phyloP scores from a whole-genome alignment of 2,797 vertebrate species.

The Mionectes olivaceus region DNA sequence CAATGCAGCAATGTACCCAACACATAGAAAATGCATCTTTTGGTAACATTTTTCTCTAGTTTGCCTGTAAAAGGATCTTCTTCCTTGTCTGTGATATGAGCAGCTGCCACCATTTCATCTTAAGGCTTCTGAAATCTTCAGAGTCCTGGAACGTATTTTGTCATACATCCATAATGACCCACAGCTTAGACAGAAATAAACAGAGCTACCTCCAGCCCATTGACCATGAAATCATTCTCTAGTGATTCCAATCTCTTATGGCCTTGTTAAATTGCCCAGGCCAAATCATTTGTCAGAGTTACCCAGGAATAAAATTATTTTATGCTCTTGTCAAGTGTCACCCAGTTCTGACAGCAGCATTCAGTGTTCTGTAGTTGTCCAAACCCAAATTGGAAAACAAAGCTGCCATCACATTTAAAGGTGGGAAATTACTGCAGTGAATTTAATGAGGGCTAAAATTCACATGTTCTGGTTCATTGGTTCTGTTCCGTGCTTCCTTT shows the following conservation, averaged over 20 bases:
- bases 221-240: constrained; percentile 46
- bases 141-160: constrained; percentile 31
- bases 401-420: not conserved
- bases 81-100: constrained; percentile 2
- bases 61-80: not conserved
- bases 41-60: not conserved
- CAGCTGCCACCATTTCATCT: constrained; percentile 15
- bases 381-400: constrained; percentile 4
- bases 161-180: constrained; percentile 21
- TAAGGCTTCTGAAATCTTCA: constrained; percentile 10
- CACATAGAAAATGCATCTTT: not conserved
- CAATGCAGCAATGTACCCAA: not conserved
- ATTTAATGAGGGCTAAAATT: not conserved
- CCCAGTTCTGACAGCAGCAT: not conserved
- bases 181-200: constrained; percentile 3
- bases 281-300: constrained; percentile 20
- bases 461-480: not conserved
- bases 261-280: constrained; percentile 50
- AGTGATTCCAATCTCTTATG: constrained; percentile 36
- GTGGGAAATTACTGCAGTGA: not conserved
- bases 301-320: constrained; percentile 48
- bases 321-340: constrained; percentile 8
- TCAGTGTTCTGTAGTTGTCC: not conserved
- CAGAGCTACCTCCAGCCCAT: constrained; percentile 3
- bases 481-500: not conserved